Percentiles rank a stretch among this genome's conserved stretches.
These are phyloP conservation scores for Electrona antarctica DNA, from an alignment of 2,113 vertebrate species.

Conservation along the genomic window DNA sequence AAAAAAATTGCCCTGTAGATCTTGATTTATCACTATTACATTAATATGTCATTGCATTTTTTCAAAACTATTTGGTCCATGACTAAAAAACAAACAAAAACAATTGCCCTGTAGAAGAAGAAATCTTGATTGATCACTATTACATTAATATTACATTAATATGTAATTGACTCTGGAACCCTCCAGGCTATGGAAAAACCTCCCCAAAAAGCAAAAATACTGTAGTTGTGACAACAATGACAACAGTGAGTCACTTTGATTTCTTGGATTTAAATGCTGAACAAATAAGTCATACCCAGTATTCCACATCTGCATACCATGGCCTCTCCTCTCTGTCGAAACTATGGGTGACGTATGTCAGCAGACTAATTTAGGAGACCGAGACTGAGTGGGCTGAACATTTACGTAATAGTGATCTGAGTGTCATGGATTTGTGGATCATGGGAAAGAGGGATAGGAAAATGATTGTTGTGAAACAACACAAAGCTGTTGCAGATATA, in stretches of 20 bases:
- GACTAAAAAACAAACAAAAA: too few relatives aligned
- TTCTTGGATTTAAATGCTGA: not conserved
- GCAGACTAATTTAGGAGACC: constrained; percentile 25
- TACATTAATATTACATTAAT: too few relatives aligned
- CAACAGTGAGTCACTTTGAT: constrained; percentile 35
- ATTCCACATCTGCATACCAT: constrained; percentile 11
- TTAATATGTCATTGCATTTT: too few relatives aligned
- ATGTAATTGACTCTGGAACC: too few relatives aligned
- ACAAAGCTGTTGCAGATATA: too few relatives aligned
- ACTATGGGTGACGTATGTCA: constrained; percentile 25
- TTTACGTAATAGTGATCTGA: constrained; percentile 15
- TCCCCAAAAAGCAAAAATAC: not conserved
- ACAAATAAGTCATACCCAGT: constrained; percentile 18
- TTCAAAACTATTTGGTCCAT: too few relatives aligned
- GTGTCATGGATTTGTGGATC: constrained; percentile 17
- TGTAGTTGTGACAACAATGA: not conserved
- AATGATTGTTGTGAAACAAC: constrained; percentile 4
- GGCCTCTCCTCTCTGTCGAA: constrained; percentile 42
- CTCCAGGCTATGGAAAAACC: too few relatives aligned
- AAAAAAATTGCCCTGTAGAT: too few relatives aligned
- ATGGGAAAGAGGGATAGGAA: not conserved
- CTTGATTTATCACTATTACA: too few relatives aligned
- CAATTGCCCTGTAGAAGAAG: too few relatives aligned
- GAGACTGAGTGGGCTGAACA: constrained; percentile 5
- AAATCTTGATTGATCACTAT: too few relatives aligned